A percentile compares a stretch with the other conserved stretches of the same genome.
Conservation (phyloP, 2,113 vertebrate species). For the Tragelaphus strepsiceros region DNA sequence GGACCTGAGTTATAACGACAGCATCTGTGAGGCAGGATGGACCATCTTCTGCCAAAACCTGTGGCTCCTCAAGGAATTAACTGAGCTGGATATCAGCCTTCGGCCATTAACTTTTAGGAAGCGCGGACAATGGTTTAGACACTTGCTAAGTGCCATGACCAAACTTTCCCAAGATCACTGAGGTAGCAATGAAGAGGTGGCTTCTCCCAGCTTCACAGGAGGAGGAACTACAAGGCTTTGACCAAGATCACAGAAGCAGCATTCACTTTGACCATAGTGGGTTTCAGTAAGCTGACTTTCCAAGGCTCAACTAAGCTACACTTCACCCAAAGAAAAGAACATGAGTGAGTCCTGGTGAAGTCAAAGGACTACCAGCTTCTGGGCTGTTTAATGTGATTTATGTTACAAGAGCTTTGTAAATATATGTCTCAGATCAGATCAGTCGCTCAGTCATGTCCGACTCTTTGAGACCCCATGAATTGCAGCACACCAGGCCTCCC, state of each 20-base stretch:
- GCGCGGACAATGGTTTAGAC: constrained; percentile 82
- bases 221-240: constrained; percentile 75
- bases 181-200: constrained; percentile 86
- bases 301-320: background rate
- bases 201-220: constrained; percentile 66
- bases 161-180: constrained; percentile 78
- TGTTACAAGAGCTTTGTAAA: background rate
- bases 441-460: no score
- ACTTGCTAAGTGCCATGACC: constrained; percentile 79
- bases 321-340: background rate
- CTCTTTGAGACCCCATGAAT: no score
- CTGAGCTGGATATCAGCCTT: constrained; percentile 87
- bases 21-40: constrained; percentile 82
- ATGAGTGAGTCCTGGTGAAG: background rate
- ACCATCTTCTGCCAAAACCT: constrained; percentile 77
- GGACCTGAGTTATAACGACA: constrained; percentile 89
- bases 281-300: background rate
- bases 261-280: constrained; percentile 79
- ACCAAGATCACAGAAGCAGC: constrained; percentile 72
- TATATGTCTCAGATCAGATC: background rate
- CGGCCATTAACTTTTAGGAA: constrained; percentile 71
- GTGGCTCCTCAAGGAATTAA: constrained; percentile 78
- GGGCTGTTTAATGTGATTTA: background rate
- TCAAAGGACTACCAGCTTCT: background rate
- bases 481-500: no score